A percentile compares a stretch with the other conserved stretches of the same genome.
Evolutionary conservation across 2,888 invertebrate species (phyloP).

Genomic region (Agrochola lychnidis): DNA sequence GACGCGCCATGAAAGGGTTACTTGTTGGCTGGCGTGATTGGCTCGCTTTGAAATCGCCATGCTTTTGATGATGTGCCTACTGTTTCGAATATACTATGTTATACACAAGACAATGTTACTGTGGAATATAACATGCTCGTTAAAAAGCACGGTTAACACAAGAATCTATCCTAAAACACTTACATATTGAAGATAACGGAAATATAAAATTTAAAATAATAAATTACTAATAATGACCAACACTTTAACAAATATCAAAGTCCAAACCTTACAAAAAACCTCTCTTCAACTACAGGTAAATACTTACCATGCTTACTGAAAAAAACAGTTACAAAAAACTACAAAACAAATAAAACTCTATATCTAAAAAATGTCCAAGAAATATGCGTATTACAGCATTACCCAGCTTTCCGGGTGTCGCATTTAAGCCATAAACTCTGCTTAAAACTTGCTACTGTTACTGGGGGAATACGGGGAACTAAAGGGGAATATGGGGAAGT

Average conservation of each 20-base stretch:
- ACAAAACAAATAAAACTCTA: conserved; percentile 35
- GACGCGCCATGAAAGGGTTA: conserved; percentile 56
- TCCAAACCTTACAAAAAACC: too few relatives aligned
- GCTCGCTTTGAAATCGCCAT: conserved; percentile 54
- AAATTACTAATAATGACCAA: too few relatives aligned
- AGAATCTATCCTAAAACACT: too few relatives aligned
- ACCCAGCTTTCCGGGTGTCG: conserved; percentile 39
- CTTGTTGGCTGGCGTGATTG: conserved; percentile 60
- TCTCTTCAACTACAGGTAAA: too few relatives aligned
- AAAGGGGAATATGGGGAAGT: conserved; percentile 3
- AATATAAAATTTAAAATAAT: too few relatives aligned
- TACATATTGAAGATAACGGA: too few relatives aligned
- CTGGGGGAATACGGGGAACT: conserved; percentile 28
- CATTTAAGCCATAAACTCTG: conserved; percentile 61
- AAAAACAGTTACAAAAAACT: conserved; percentile 11
- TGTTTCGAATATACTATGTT: not conserved
- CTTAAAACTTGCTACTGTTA: conserved; percentile 54
- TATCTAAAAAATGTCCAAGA: conserved; percentile 49
- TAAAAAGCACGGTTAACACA: too few relatives aligned
- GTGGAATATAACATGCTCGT: not conserved
- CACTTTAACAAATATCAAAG: too few relatives aligned
- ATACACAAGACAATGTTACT: not conserved
- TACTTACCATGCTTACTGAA: too few relatives aligned
- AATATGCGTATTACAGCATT: conserved; percentile 22
- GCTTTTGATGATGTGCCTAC: conserved; percentile 36